Evolutionary conservation across 2,888 invertebrate genomes (phyloP).

Genomic region (Sesamia inferens): DNA sequence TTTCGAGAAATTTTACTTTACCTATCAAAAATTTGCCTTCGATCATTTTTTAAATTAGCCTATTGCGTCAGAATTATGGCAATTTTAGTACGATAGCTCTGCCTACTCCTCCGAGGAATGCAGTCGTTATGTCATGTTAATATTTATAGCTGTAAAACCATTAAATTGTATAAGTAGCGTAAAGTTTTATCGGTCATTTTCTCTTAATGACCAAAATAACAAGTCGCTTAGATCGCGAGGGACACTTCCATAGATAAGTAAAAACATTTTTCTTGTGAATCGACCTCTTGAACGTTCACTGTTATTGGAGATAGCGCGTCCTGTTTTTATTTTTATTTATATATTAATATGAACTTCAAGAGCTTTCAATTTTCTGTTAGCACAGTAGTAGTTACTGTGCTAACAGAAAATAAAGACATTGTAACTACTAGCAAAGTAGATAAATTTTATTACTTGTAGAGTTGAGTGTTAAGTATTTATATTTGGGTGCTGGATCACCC

Average conservation of each 20-base stretch:
- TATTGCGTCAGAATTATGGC: not conserved
- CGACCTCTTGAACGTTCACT: constrained; percentile 38
- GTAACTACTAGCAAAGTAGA: not conserved
- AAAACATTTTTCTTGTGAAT: constrained; percentile 50
- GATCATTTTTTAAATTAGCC: not conserved
- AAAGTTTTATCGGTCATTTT: constrained; percentile 35
- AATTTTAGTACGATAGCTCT: not conserved
- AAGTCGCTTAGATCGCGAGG: constrained; percentile 36
- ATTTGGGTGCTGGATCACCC: too few relatives aligned
- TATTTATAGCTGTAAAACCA: constrained; percentile 13
- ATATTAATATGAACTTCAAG: not conserved
- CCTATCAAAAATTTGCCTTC: not conserved
- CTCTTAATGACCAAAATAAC: constrained; percentile 53
- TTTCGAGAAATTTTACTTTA: not conserved
- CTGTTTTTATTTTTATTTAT: constrained; percentile 11
- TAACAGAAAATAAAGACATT: too few relatives aligned
- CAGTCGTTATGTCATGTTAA: not conserved
- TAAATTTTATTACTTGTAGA: not conserved
- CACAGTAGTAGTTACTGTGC: too few relatives aligned
- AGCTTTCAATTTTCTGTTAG: constrained; percentile 10
- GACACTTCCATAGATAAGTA: constrained; percentile 46
- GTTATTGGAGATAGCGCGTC: constrained; percentile 32
- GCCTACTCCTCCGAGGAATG: not conserved
- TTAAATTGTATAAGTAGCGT: constrained; percentile 23
- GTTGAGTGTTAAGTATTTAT: not conserved